These are phyloP conservation scores for Argentina silus DNA, from an alignment of 2,797 vertebrate species.

Conservation along the genomic window DNA sequence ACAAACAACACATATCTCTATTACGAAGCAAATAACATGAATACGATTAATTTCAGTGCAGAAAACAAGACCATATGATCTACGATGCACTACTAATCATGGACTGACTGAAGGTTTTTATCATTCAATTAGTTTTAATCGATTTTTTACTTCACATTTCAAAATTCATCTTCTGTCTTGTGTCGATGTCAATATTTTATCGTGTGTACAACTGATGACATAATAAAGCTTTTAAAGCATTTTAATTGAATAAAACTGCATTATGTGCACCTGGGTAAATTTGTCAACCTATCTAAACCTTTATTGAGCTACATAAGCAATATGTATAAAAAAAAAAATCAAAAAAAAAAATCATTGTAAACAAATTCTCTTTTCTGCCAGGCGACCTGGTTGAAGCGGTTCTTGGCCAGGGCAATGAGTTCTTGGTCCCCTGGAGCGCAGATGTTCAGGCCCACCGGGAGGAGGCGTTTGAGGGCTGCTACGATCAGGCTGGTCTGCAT, in stretches of 20 bases:
- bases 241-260: too few relatives aligned
- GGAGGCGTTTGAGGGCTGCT: constrained; percentile 90
- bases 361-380: too few relatives aligned
- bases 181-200: too few relatives aligned
- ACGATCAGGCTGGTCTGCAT: constrained; percentile 96
- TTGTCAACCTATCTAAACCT: too few relatives aligned
- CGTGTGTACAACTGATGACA: too few relatives aligned
- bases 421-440: constrained; percentile 95
- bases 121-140: not conserved
- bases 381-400: constrained; percentile 63
- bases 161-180: too few relatives aligned
- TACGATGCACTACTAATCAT: not conserved
- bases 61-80: not conserved
- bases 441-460: constrained; percentile 92
- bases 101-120: not conserved
- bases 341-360: too few relatives aligned
- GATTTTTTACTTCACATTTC: not conserved
- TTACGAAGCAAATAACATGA: constrained; percentile 7
- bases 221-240: too few relatives aligned
- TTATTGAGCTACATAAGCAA: too few relatives aligned
- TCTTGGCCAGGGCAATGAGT: constrained; percentile 91
- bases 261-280: too few relatives aligned
- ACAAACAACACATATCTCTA: not conserved
- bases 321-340: too few relatives aligned
- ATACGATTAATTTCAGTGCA: not conserved